Conservation (phyloP, 2,113 vertebrate species). For the Erpornis zantholeuca region DNA sequence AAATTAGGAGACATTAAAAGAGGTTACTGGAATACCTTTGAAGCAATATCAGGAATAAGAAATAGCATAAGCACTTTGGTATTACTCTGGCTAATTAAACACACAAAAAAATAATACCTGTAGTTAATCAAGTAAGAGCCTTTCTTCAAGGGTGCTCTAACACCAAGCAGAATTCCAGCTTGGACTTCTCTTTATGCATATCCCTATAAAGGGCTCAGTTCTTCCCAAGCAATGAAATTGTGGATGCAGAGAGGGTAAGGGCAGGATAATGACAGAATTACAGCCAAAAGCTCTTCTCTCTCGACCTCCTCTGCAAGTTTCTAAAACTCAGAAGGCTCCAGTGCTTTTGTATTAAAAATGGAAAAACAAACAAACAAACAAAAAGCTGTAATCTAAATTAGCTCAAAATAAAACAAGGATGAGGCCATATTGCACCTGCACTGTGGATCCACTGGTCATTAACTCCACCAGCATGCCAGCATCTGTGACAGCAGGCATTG, state of each 20-base stretch:
- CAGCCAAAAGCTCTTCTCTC: background rate
- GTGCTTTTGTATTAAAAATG: background rate
- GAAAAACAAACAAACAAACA: background rate
- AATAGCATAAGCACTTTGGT: background rate
- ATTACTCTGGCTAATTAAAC: background rate
- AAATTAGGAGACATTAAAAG: background rate
- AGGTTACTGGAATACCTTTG: background rate
- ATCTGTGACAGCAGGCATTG: background rate
- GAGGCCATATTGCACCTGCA: background rate
- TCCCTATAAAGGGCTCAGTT: background rate
- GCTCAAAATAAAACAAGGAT: background rate
- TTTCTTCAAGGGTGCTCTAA: background rate
- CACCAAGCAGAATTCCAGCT: background rate
- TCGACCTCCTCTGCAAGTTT: background rate
- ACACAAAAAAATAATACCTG: background rate
- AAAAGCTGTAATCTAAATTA: background rate
- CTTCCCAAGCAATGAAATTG: background rate
- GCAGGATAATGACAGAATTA: background rate
- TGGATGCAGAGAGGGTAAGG: background rate
- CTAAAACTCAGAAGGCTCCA: background rate
- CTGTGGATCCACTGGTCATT: background rate
- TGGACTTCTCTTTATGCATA: background rate
- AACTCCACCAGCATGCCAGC: background rate
- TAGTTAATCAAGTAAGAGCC: background rate
- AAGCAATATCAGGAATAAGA: background rate